Conservation (phyloP, 1,140 invertebrate species). For the Danaus melanippus region DNA sequence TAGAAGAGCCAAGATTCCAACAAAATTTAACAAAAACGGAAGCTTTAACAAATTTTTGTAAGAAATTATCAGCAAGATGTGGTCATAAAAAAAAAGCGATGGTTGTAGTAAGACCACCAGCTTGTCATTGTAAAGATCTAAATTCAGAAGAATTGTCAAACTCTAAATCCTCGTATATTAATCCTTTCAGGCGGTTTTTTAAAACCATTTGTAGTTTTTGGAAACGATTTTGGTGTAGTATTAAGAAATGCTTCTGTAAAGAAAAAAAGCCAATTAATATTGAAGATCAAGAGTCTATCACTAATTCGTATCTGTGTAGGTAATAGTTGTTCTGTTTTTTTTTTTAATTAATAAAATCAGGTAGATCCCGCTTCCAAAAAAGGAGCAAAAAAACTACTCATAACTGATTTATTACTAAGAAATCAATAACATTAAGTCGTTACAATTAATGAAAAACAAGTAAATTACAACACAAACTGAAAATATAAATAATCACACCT, state of each 20-base stretch:
- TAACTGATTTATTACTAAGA: too few species aligned
- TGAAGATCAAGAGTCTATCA: constrained; percentile 26
- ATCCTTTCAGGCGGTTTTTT: constrained; percentile 30
- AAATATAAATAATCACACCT: too few species aligned
- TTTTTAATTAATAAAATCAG: too few species aligned
- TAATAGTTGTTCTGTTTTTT: constrained; percentile 39
- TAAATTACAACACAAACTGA: too few species aligned
- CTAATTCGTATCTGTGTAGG: constrained; percentile 52
- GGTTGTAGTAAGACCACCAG: constrained; percentile 39
- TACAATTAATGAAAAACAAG: too few species aligned
- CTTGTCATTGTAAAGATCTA: constrained; percentile 49
- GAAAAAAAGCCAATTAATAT: constrained; percentile 14
- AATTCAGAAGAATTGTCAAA: constrained; percentile 21
- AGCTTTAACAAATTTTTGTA: constrained; percentile 42
- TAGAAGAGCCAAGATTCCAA: constrained; percentile 51
- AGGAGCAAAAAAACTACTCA: too few species aligned
- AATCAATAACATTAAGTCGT: too few species aligned
- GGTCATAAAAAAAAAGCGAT: constrained; percentile 26
- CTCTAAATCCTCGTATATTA: constrained; percentile 19
- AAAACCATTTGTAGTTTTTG: constrained; percentile 30
- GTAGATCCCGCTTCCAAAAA: too few species aligned
- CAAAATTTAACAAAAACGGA: constrained; percentile 36
- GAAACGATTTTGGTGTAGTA: constrained; percentile 30
- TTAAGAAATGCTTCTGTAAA: constrained; percentile 26
- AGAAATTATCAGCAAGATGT: constrained; percentile 30